A percentile compares a stretch with the other conserved stretches of the same genome.
phyloP scores from a whole-genome alignment of 2,797 vertebrate genomes.

The Dallia pectoralis region DNA sequence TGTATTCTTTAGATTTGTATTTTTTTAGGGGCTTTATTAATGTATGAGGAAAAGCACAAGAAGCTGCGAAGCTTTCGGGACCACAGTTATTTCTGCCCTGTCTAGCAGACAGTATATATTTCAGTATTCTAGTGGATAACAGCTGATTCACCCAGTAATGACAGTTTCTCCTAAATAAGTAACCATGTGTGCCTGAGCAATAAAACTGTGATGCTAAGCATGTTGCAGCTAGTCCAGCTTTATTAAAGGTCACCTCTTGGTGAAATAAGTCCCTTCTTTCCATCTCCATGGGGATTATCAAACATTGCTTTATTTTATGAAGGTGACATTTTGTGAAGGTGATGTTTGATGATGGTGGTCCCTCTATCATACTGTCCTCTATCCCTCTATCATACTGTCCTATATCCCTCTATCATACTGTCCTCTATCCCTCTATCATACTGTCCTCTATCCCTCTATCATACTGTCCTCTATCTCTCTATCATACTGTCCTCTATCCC shows the following conservation, averaged over 20 bases:
- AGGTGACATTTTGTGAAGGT: not conserved
- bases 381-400: slow-evolving; percentile 13
- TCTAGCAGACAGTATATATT: not conserved
- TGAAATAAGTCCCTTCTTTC: slow-evolving; percentile 18
- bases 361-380: not conserved
- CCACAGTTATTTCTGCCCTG: not conserved
- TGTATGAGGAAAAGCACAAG: too few relatives aligned
- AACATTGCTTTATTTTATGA: not conserved
- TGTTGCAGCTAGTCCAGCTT: slow-evolving; percentile 10
- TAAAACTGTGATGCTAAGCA: slow-evolving; percentile 47
- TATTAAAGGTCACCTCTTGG: slow-evolving; percentile 46
- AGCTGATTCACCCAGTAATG: slow-evolving; percentile 33
- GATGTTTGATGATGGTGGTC: not conserved
- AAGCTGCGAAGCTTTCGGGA: too few relatives aligned
- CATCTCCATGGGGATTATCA: not conserved
- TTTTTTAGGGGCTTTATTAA: not conserved
- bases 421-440: not conserved
- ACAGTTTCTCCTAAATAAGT: slow-evolving; percentile 36
- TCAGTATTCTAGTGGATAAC: slow-evolving; percentile 21
- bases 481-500: too few relatives aligned
- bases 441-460: not conserved
- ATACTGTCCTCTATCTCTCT: slow-evolving; percentile 14
- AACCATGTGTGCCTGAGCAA: slow-evolving; percentile 39
- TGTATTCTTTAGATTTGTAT: not conserved
- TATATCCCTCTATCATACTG: too few relatives aligned